Base-by-base conservation (phyloP, 2,797 vertebrate genomes). In the Sarcoramphus papa region DNA sequence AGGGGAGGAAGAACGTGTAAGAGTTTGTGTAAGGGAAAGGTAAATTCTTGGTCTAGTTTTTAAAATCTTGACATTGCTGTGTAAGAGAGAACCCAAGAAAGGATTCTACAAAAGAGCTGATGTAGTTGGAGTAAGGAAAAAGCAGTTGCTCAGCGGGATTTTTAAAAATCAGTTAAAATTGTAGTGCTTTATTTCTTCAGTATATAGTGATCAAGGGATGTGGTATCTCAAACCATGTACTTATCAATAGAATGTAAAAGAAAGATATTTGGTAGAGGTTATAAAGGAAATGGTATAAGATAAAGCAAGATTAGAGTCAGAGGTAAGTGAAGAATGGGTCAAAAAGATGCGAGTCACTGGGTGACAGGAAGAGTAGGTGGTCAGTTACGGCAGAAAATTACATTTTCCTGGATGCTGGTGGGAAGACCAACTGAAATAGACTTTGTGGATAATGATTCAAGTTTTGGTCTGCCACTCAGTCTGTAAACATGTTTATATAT, bases 401-500 rank as follows among this genome's bases (percentile, higher is more conserved):
- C 8, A 1, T 78, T 88, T 95, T 85, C 50, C 91, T 79, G 90
- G 47, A 75, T 92, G 50, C 22, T 70, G 40, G 43, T 94, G 37
- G 65, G 77, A 87, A 82, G 88, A 65, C 37, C 65, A 86, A 35
- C 67, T 85, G 70, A 84, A 95, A 86, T 70, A 84, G 76, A n/a
- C 28, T 91, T 60, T 93, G 93, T 94, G 95, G 89, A 92, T 57
- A 88, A 57, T 96, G 94, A 95, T 90, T 95, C 91, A 95, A 62
- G 45, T 54, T 88, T 75, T 91, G 89, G 96, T 93, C 65, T 93
- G 73, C 92, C 65, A 59, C 64, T 90, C 60, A 70, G 75, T 69
- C 85, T 83, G 18, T 75, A 80, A 62, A 73, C 35, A 33, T 77
- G 31, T 83, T 92, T 91, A 40, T 90, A 14, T 67, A 94, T 78